Evolutionary conservation across 2,888 invertebrate species (phyloP).

Genomic region (Stratiomys singularior): DNA sequence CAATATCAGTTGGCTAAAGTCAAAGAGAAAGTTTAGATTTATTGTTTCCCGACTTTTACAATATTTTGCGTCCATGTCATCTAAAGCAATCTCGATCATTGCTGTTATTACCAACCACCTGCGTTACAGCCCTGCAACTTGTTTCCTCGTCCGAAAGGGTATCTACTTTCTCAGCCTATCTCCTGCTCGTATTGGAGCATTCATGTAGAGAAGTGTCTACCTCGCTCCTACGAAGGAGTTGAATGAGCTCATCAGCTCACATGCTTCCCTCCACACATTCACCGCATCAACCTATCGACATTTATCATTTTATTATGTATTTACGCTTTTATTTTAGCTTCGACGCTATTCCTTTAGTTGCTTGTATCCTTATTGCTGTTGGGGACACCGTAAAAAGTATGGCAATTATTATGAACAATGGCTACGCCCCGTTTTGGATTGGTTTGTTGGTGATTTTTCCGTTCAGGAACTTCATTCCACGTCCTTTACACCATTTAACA

Average conservation of each 20-base stretch:
- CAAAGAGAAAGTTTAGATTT: conserved; percentile 36
- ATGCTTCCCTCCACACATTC: background rate
- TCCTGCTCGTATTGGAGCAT: background rate
- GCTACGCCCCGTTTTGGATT: conserved; percentile 46
- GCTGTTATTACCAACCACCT: background rate
- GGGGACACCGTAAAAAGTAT: conserved; percentile 49
- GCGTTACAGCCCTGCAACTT: background rate
- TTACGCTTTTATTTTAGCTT: conserved; percentile 23
- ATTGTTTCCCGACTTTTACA: conserved; percentile 34
- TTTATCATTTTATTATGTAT: conserved; percentile 45
- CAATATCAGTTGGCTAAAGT: conserved; percentile 12
- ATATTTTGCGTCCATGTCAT: conserved; percentile 23
- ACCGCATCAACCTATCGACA: background rate
- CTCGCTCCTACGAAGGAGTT: background rate
- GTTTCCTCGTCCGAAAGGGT: background rate
- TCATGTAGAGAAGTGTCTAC: conserved; percentile 25
- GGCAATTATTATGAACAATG: conserved; percentile 52
- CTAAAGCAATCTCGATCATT: background rate
- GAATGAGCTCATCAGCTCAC: background rate
- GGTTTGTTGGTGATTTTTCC: conserved; percentile 48
- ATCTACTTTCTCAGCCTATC: background rate
- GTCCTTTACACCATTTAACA: background rate
- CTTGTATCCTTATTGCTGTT: conserved; percentile 31
- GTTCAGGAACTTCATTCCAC: background rate
- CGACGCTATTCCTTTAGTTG: background rate